phyloP scores from a whole-genome alignment of 2,113 vertebrate species.

The Podarcis cretensis region DNA sequence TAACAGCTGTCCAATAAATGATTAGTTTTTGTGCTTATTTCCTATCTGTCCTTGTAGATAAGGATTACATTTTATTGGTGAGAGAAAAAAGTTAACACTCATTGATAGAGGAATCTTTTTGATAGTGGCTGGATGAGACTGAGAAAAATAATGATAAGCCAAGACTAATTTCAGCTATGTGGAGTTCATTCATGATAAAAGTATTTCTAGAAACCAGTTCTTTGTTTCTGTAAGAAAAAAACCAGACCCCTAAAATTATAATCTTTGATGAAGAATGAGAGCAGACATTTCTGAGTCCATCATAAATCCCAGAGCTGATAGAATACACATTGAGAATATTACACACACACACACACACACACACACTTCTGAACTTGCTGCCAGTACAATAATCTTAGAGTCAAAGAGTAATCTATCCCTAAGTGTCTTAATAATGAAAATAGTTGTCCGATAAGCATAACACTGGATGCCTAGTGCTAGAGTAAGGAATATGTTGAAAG shows the following conservation, averaged over 20 bases:
- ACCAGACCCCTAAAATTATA: conserved; percentile 54
- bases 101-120: conserved; percentile 49
- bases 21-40: conserved; percentile 4
- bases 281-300: conserved; percentile 62
- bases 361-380: conserved; percentile 68
- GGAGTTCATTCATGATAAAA: conserved; percentile 63
- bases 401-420: conserved; percentile 60
- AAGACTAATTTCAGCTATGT: conserved; percentile 60
- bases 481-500: conserved; percentile 47
- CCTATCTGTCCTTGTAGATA: neutral
- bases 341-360: neutral
- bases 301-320: conserved; percentile 71
- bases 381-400: conserved; percentile 74
- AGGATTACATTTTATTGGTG: conserved; percentile 43
- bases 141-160: conserved; percentile 58
- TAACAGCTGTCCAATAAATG: conserved; percentile 7
- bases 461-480: conserved; percentile 29
- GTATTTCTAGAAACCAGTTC: conserved; percentile 59
- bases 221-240: conserved; percentile 69
- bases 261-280: conserved; percentile 71
- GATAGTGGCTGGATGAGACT: conserved; percentile 46
- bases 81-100: conserved; percentile 32
- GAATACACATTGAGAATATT: conserved; percentile 41
- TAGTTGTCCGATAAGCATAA: conserved; percentile 52
- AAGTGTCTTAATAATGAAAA: conserved; percentile 75